phyloP scores from a whole-genome alignment of 2,797 vertebrate species.

The Somateria mollissima region DNA sequence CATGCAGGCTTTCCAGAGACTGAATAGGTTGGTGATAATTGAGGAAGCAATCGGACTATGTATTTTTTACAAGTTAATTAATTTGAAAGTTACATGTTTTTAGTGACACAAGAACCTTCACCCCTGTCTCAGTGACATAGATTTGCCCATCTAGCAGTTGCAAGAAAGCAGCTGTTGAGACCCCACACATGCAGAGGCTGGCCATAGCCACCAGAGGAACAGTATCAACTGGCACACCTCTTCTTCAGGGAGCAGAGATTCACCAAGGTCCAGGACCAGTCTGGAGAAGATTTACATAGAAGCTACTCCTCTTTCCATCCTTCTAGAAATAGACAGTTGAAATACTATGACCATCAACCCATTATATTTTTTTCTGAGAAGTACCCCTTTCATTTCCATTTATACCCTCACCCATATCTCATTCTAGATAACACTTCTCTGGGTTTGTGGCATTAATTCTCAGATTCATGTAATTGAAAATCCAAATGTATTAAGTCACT shows the following conservation, averaged over 20 bases:
- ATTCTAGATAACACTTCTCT: neutral
- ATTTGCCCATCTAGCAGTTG: neutral
- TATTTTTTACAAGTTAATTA: neutral
- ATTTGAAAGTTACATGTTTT: neutral
- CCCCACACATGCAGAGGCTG: fast-evolving
- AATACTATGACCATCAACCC: neutral
- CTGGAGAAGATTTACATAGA: neutral
- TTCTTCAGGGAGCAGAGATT: neutral
- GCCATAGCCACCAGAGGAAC: neutral
- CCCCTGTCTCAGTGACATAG: neutral
- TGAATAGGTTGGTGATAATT: neutral
- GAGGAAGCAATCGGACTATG: fast-evolving
- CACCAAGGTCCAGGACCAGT: neutral
- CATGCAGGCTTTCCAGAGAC: neutral
- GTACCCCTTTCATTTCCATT: neutral
- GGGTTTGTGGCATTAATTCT: neutral
- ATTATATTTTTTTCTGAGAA: neutral
- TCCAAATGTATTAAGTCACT: neutral
- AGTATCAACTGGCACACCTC: fast-evolving
- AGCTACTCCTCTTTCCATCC: neutral
- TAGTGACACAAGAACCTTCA: neutral
- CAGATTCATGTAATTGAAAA: neutral
- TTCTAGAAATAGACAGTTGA: neutral
- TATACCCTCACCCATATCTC: neutral
- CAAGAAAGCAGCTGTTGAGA: neutral